Evolutionary conservation across 2,888 invertebrate species (phyloP), one percentile per base, ranked within the genome.

Genomic region (Elmis aenea): DNA sequence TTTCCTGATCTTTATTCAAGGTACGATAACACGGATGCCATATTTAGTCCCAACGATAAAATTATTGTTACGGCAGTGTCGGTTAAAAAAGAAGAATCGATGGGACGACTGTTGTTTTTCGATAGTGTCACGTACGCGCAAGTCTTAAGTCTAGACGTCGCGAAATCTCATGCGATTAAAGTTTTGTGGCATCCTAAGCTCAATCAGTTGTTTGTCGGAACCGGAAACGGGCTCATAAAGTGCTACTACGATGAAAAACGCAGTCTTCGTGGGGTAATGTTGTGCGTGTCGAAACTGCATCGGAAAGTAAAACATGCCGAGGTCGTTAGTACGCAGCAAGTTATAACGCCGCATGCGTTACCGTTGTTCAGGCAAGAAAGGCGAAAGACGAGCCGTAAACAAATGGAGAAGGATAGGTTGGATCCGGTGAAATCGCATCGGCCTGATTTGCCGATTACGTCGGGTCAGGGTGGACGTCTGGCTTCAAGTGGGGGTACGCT

Each of bases 121-220:
- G 81, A 88, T 52, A 73, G 85, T 0, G 79, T 82, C 35, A 87
- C 81, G 0, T 88, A 89, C 51, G 76, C 87, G 12, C 59, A 79
- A 15, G 75, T 88, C 0, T 79, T 83, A 22, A 77, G 83, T 44
- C 79, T 95, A 34, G 76, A 81, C 5, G 86, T 93, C 0, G 77
- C 83, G 0, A 77, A 84, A 54, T 83, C 89, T 0, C 89, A 89
- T 48, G 81, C 92, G 0, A 88, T 97, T 1, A 87, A 94, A 60
- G 79, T 85, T 0, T 65, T 88, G 1, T 99, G 99, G 99, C 97
- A 99, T 69, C 89, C 97, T 0, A 91, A 93, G 62, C 68, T 99
- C n/a, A 97, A 99, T 62, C 99, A 99, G 64, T 81, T 99, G 23
- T 88, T 96, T 45, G 82, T 91, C 0, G 90, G 94, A 0, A 88